phyloP scores from a whole-genome alignment of 92 coral and sea anemone genomes.

The Phymanthus crucifer region DNA sequence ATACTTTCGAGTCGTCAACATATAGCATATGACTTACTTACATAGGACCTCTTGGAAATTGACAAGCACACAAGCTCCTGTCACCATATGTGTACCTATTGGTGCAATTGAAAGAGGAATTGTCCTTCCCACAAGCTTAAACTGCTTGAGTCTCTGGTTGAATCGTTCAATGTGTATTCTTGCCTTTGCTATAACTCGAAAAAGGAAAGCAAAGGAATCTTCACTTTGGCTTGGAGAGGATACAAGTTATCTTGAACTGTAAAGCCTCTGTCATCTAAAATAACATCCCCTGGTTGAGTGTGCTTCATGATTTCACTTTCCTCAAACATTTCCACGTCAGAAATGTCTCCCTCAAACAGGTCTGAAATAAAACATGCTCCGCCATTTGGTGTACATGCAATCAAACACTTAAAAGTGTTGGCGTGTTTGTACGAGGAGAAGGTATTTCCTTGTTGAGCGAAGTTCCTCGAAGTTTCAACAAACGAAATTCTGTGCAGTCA shows the following conservation, averaged over 20 bases:
- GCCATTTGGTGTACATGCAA: conserved; percentile 62
- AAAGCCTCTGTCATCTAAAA: conserved; percentile 56
- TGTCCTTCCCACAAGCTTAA: conserved; percentile 49
- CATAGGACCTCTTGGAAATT: conserved; percentile 61
- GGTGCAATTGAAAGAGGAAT: conserved; percentile 60
- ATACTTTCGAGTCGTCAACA: background rate
- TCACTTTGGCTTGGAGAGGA: conserved; percentile 51
- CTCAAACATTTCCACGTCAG: conserved; percentile 55
- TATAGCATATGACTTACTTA: conserved; percentile 37
- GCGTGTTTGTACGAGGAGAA: conserved; percentile 62
- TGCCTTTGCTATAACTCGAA: conserved; percentile 58
- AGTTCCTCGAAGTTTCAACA: conserved; percentile 57
- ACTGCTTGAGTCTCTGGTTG: conserved; percentile 59
- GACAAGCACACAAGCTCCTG: conserved; percentile 51
- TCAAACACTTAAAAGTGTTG: conserved; percentile 72
- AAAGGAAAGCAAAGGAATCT: conserved; percentile 58
- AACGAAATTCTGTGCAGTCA: conserved; percentile 66
- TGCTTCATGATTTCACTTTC: conserved; percentile 60
- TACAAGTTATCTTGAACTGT: conserved; percentile 58
- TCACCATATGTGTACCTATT: conserved; percentile 71
- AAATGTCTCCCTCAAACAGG: conserved; percentile 60
- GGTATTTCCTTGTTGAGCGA: conserved; percentile 64
- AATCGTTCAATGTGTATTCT: conserved; percentile 62
- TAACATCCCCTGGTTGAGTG: conserved; percentile 44
- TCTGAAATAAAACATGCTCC: conserved; percentile 57